Evolutionary conservation across 1,140 invertebrate species (phyloP).

Genomic region (Dolichoris vasculosae): DNA sequence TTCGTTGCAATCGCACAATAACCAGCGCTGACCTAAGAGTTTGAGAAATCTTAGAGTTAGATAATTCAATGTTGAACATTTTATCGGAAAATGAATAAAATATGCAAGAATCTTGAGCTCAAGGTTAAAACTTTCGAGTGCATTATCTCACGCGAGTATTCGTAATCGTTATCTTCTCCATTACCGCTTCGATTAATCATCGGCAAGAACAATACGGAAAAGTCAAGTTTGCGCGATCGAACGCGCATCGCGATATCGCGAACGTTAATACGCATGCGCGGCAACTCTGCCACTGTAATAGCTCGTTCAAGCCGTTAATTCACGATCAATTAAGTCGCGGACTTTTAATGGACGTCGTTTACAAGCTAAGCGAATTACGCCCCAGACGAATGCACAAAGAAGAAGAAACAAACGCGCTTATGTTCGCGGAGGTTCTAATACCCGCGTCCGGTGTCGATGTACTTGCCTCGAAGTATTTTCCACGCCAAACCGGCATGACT

Average conservation of each 20-base stretch:
- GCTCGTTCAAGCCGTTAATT: conserved; percentile 4
- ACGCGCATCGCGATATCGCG: not conserved
- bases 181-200: not conserved
- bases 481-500: conserved; percentile 49
- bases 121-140: not conserved
- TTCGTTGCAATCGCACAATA: not conserved
- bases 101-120: not conserved
- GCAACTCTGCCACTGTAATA: no score
- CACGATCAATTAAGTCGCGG: conserved; percentile 44
- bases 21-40: not conserved
- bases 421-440: not conserved
- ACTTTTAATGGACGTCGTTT: conserved; percentile 19
- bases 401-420: not conserved
- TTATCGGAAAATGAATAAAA: not conserved
- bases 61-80: not conserved
- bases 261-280: not conserved
- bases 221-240: not conserved
- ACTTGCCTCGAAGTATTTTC: conserved; percentile 52
- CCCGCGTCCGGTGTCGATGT: conserved; percentile 30
- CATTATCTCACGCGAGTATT: not conserved
- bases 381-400: conserved; percentile 13
- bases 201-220: not conserved
- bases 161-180: not conserved
- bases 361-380: conserved; percentile 5
- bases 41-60: not conserved